Conservation (phyloP, 2,888 invertebrate genomes). For the Galeruca laticollis region DNA sequence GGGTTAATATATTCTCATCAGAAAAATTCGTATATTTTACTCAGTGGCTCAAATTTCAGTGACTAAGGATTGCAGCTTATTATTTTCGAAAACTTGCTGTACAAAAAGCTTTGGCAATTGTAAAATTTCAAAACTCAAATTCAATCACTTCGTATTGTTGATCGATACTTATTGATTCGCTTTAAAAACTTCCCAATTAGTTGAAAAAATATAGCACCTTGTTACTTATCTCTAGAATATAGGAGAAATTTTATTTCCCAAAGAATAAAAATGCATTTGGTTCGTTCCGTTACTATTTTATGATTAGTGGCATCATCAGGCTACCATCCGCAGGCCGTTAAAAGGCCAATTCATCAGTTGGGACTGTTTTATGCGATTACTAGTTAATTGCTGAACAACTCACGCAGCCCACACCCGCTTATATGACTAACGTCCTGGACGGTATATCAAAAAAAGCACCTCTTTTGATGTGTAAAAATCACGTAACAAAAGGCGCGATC, state of each 20-base stretch:
- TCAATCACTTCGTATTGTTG: too few relatives aligned
- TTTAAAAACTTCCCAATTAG: too few relatives aligned
- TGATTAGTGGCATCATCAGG: slow-evolving; percentile 56
- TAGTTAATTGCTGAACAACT: slow-evolving; percentile 52
- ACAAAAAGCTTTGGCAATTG: too few relatives aligned
- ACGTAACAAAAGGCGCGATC: slow-evolving; percentile 27
- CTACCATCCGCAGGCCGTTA: slow-evolving; percentile 54
- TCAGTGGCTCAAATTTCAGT: too few relatives aligned
- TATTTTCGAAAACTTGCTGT: too few relatives aligned
- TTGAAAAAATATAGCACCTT: too few relatives aligned
- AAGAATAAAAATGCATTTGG: background rate
- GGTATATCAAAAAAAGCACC: slow-evolving; percentile 27
- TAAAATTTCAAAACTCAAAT: too few relatives aligned
- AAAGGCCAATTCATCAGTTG: slow-evolving; percentile 58
- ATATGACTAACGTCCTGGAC: slow-evolving; percentile 24
- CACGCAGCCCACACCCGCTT: slow-evolving; percentile 37
- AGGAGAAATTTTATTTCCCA: background rate
- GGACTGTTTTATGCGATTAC: slow-evolving; percentile 53
- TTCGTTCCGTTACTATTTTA: slow-evolving; percentile 17
- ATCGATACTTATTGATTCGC: too few relatives aligned
- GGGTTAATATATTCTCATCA: too few relatives aligned
- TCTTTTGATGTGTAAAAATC: slow-evolving; percentile 27
- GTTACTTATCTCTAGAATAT: too few relatives aligned
- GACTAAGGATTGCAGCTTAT: too few relatives aligned
- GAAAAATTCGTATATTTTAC: too few relatives aligned